A percentile compares a stretch with the other conserved stretches of the same genome.
These are phyloP conservation scores for Diorhabda elongata DNA, from an alignment of 1,140 invertebrate species.

Conservation along the genomic window DNA sequence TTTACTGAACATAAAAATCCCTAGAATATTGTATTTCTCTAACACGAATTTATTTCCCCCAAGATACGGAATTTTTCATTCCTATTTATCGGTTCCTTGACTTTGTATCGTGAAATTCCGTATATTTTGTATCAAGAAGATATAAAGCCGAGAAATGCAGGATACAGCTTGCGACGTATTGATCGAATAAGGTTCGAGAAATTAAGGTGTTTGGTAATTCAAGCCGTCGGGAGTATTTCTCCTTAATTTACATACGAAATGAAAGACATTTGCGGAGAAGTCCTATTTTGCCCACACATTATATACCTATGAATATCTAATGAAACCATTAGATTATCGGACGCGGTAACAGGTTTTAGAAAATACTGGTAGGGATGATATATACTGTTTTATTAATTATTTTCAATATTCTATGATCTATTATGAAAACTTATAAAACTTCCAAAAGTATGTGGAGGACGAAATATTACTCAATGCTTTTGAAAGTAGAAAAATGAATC, in stretches of 20 bases:
- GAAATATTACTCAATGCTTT: too few relatives aligned
- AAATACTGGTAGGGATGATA: too few relatives aligned
- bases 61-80: too few relatives aligned
- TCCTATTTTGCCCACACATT: neutral
- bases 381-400: too few relatives aligned
- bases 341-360: too few relatives aligned
- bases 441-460: too few relatives aligned
- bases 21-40: too few relatives aligned
- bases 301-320: neutral
- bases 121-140: slow-evolving; percentile 1
- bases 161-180: neutral
- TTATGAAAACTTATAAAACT: too few relatives aligned
- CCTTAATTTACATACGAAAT: slow-evolving; percentile 1
- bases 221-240: neutral
- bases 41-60: too few relatives aligned
- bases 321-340: neutral
- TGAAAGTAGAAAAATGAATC: too few relatives aligned
- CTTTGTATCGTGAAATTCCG: neutral
- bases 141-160: neutral
- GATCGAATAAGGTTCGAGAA: neutral
- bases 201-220: slow-evolving; percentile 2
- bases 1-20: too few relatives aligned
- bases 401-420: too few relatives aligned
- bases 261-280: neutral
- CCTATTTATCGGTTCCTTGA: neutral